Conservation (phyloP, 2,113 vertebrate genomes). For the Caracal caracal region DNA sequence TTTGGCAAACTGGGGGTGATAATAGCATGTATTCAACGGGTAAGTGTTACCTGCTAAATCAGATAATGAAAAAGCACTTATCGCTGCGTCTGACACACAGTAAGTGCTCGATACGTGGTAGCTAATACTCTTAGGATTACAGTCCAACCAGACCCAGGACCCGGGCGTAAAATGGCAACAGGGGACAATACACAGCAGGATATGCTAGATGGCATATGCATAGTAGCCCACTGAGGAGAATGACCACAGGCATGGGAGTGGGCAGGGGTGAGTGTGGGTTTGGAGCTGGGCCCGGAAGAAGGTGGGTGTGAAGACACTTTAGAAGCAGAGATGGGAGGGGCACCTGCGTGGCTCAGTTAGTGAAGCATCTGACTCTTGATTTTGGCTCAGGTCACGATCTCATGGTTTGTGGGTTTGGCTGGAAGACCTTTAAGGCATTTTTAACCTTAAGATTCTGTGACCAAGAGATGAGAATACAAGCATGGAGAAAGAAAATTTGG, state of each 20-base stretch:
- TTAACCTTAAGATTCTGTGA: slow-evolving; percentile 35
- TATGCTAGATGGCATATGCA: not conserved
- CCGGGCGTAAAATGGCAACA: not conserved
- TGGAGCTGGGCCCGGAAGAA: not conserved
- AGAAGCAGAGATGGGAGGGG: not conserved
- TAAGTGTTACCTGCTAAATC: not conserved
- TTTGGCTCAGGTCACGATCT: too few species aligned
- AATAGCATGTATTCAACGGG: not conserved
- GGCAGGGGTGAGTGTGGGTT: not conserved
- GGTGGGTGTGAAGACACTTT: not conserved
- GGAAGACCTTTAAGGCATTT: not conserved
- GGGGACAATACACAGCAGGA: not conserved
- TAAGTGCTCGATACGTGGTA: not conserved
- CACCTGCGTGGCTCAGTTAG: too few species aligned
- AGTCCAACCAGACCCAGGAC: not conserved
- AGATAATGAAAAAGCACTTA: not conserved
- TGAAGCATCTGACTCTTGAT: too few species aligned
- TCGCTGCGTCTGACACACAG: not conserved
- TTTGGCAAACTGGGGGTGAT: not conserved
- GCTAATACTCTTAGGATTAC: not conserved
- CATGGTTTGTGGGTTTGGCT: not conserved
- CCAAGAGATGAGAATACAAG: not conserved
- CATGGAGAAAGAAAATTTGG: not conserved
- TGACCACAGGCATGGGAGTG: not conserved
- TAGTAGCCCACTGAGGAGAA: not conserved